phyloP scores from a whole-genome alignment of 1,140 invertebrate genomes.

The Drepana arcuata region DNA sequence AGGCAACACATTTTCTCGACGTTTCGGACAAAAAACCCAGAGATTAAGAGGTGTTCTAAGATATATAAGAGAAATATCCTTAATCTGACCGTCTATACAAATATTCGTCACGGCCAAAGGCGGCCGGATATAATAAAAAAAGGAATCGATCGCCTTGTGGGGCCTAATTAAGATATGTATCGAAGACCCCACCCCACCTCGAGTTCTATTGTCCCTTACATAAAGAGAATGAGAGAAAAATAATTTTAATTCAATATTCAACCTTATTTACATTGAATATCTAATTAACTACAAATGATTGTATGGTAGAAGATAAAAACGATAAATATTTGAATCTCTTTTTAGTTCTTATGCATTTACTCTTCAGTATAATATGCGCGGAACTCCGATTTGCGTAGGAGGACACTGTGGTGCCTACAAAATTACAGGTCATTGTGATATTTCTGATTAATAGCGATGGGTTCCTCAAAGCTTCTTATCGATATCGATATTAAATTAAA shows the following conservation, averaged over 20 bases:
- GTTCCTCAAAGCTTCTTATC: too few species aligned
- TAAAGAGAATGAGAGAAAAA: neutral
- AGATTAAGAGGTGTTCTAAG: too few species aligned
- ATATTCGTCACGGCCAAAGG: slow-evolving; percentile 47
- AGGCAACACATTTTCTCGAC: neutral
- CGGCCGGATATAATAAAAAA: slow-evolving; percentile 45
- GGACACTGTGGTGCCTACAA: slow-evolving; percentile 31
- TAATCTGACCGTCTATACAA: slow-evolving; percentile 39
- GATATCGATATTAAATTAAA: too few species aligned
- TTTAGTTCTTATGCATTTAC: too few species aligned
- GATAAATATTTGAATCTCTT: too few species aligned
- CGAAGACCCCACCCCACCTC: slow-evolving; percentile 40
- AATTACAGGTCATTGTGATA: slow-evolving; percentile 55
- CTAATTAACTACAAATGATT: slow-evolving; percentile 12
- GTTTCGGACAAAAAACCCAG: too few species aligned
- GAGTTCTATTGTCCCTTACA: slow-evolving; percentile 34
- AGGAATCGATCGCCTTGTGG: slow-evolving; percentile 41
- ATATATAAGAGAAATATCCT: too few species aligned
- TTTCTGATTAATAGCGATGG: slow-evolving; percentile 16
- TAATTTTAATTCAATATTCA: slow-evolving; percentile 4
- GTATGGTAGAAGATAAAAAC: too few species aligned
- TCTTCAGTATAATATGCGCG: too few species aligned
- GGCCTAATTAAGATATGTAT: slow-evolving; percentile 65
- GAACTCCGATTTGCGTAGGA: slow-evolving; percentile 38
- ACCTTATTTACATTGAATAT: slow-evolving; percentile 9